Conservation (phyloP, 2,888 invertebrate species). For the Crocallis elinguaria region DNA sequence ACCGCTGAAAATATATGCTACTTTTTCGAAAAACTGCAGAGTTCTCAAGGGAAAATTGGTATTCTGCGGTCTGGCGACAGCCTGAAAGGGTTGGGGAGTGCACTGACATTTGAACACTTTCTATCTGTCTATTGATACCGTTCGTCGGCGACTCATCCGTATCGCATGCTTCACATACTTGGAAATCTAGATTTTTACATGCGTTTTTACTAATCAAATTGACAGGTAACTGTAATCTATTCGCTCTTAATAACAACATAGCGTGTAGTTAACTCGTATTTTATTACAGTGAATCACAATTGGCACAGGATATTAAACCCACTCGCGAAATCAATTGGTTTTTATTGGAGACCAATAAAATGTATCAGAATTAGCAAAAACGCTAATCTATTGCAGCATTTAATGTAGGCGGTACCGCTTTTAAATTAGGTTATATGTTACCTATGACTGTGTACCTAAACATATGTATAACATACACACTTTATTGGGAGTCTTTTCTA, state of each 20-base stretch:
- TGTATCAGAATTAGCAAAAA: conserved; percentile 30
- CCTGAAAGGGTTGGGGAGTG: too few species aligned
- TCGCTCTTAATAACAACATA: conserved; percentile 33
- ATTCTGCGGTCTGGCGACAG: too few species aligned
- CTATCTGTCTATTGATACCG: background rate
- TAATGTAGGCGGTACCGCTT: conserved; percentile 29
- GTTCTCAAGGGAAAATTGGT: too few species aligned
- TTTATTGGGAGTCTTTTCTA: background rate
- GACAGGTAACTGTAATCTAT: conserved; percentile 1
- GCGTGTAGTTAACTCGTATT: conserved; percentile 35
- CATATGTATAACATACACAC: background rate
- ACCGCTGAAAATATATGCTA: too few species aligned
- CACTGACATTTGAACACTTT: background rate
- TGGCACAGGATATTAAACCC: conserved; percentile 38
- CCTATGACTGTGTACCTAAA: background rate
- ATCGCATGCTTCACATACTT: background rate
- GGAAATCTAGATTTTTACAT: conserved; percentile 1
- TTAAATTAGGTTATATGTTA: conserved; percentile 16
- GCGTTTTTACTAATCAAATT: conserved; percentile 21
- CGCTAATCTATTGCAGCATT: conserved; percentile 18
- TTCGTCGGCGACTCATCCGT: background rate
- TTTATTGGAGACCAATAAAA: conserved; percentile 35
- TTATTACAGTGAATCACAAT: conserved; percentile 38
- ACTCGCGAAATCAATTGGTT: conserved; percentile 35
- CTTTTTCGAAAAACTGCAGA: too few species aligned